Conservation (phyloP, 2,797 vertebrate genomes). For the Sebastolobus alascanus region DNA sequence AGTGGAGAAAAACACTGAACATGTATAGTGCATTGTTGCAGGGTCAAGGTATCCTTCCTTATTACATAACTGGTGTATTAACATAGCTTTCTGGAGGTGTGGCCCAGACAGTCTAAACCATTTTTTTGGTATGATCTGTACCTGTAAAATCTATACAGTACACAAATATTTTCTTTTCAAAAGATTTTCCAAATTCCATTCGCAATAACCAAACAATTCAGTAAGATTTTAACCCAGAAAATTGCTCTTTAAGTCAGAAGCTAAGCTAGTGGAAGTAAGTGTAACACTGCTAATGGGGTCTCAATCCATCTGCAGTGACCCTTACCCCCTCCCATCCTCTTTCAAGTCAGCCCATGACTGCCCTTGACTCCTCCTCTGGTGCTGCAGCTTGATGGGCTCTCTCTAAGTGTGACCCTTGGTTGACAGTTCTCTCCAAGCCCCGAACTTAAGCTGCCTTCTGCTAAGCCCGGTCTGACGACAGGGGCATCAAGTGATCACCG, state of each 20-base stretch:
- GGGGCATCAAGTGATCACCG: slow-evolving; percentile 82
- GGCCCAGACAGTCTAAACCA: background rate
- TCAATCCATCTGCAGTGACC: slow-evolving; percentile 75
- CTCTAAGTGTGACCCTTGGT: slow-evolving; percentile 69
- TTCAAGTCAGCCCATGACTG: slow-evolving; percentile 71
- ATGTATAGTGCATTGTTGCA: background rate
- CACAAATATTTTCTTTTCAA: background rate
- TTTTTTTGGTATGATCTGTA: background rate
- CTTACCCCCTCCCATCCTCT: slow-evolving; percentile 66
- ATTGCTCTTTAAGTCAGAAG: slow-evolving; percentile 61
- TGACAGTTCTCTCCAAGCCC: slow-evolving; percentile 79
- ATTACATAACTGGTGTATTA: slow-evolving; percentile 5
- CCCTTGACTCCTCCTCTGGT: slow-evolving; percentile 79
- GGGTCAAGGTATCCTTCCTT: slow-evolving; percentile 2
- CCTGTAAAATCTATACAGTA: background rate
- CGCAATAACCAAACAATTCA: background rate
- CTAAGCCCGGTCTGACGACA: slow-evolving; percentile 78
- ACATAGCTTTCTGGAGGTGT: background rate
- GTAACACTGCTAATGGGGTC: slow-evolving; percentile 79
- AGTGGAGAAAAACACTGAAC: background rate
- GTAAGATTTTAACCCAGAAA: slow-evolving; percentile 35
- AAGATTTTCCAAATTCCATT: background rate
- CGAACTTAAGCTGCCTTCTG: slow-evolving; percentile 66
- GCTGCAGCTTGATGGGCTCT: slow-evolving; percentile 60
- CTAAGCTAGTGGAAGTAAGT: slow-evolving; percentile 77